Conservation (phyloP, 1,140 invertebrate genomes). For the Cheumatopsyche charites region DNA sequence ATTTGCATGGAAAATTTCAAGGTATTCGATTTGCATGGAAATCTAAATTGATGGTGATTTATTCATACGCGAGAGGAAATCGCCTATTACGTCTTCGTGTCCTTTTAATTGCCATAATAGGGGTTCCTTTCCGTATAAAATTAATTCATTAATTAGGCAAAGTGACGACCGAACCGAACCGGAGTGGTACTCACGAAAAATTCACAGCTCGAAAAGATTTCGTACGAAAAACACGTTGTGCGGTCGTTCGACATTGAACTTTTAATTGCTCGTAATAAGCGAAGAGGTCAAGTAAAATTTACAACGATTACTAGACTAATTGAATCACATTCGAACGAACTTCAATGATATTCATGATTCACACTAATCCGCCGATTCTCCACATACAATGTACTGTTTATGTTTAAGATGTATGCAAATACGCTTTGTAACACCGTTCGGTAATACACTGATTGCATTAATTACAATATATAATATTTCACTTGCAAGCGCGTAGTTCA, state of each 20-base stretch:
- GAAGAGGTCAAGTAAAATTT: neutral
- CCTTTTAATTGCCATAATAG: slow-evolving; percentile 22
- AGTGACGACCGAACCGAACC: neutral
- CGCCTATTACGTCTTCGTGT: slow-evolving; percentile 20
- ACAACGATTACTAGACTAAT: no score
- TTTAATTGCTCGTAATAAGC: slow-evolving; percentile 6
- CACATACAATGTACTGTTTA: no score
- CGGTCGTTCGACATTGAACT: neutral
- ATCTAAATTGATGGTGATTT: slow-evolving; percentile 22
- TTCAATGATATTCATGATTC: no score
- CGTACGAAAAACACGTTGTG: neutral
- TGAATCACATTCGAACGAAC: no score
- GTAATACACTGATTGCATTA: no score
- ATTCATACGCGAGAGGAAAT: slow-evolving; percentile 5
- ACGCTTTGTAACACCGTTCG: no score
- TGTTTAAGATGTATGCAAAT: no score
- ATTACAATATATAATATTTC: no score
- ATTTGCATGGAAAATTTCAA: neutral
- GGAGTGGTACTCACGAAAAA: neutral
- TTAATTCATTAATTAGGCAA: slow-evolving; percentile 4
- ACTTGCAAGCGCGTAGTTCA: no score
- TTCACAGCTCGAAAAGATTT: neutral
- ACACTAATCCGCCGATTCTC: no score
- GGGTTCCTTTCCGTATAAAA: neutral
- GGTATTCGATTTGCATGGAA: slow-evolving; percentile 18